Percentiles rank a stretch among this genome's conserved stretches.
Evolutionary conservation across 2,888 invertebrate species (phyloP).

Genomic region (Conistra vaccinii): DNA sequence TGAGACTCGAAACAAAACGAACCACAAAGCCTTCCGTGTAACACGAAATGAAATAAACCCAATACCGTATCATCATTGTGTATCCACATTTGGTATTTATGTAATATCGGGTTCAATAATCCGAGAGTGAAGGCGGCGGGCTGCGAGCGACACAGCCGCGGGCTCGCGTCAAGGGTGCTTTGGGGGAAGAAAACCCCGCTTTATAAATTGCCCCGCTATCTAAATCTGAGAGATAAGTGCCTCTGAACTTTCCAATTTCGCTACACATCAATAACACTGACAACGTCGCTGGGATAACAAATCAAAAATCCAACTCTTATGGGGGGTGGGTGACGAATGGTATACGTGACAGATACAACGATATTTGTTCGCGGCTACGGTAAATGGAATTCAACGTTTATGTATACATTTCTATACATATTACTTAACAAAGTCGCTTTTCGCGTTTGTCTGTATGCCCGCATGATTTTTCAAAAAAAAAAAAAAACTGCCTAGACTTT

Average conservation of each 20-base stretch:
- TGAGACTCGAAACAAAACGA: conserved; percentile 33
- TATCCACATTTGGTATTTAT: conserved; percentile 66
- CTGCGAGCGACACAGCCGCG: conserved; percentile 70
- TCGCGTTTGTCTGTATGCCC: no score
- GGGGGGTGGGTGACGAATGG: conserved; percentile 76
- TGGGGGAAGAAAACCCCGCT: conserved; percentile 85
- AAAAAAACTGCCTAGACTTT: no score
- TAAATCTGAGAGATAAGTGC: conserved; percentile 90
- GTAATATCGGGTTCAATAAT: conserved; percentile 69
- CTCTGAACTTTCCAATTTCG: conserved; percentile 90
- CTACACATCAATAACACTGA: conserved; percentile 90
- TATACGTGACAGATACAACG: conserved; percentile 62
- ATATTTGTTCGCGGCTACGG: conserved; percentile 56
- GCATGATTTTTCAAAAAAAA: no score
- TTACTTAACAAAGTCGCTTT: no score
- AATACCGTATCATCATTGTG: conserved; percentile 63
- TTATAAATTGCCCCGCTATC: conserved; percentile 90
- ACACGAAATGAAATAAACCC: conserved; percentile 62
- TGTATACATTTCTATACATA: conserved; percentile 37
- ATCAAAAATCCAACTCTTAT: conserved; percentile 86
- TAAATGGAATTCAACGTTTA: conserved; percentile 58
- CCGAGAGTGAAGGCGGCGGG: conserved; percentile 66
- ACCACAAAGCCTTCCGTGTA: conserved; percentile 52
- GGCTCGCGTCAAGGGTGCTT: conserved; percentile 82
- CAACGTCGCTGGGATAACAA: conserved; percentile 84